Percentiles rank a stretch among this genome's conserved stretches.
phyloP scores from a whole-genome alignment of 2,113 vertebrate genomes.

The Pipa parva region DNA sequence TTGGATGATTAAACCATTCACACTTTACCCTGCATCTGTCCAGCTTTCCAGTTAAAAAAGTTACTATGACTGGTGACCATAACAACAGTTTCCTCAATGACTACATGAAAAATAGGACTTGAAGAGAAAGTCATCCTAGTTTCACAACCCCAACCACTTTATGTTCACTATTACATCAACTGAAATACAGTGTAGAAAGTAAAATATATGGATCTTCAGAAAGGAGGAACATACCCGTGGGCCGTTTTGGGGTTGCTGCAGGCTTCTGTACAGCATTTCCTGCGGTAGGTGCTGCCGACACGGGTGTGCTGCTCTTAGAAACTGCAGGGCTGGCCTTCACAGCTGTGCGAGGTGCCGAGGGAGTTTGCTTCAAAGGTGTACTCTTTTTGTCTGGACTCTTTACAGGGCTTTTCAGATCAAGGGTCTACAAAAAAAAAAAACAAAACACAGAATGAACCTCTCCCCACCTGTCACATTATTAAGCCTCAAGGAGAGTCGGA shows the following conservation, averaged over 20 bases:
- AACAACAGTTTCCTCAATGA: too few species aligned
- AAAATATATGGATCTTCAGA: neutral
- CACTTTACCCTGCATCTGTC: too few species aligned
- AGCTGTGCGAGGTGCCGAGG: constrained; percentile 44
- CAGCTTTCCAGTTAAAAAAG: too few species aligned
- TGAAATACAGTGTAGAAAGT: too few species aligned
- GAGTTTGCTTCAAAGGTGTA: constrained; percentile 57
- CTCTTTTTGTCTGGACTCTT: constrained; percentile 67
- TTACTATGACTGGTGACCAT: too few species aligned
- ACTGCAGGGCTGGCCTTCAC: constrained; percentile 48
- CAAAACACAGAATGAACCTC: neutral
- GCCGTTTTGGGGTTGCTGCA: constrained; percentile 60
- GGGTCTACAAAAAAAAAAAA: neutral
- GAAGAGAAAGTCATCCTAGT: too few species aligned
- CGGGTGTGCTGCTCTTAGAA: constrained; percentile 52
- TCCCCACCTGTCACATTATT: too few species aligned
- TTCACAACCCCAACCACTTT: too few species aligned
- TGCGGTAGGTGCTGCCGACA: constrained; percentile 44
- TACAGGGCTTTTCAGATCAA: constrained; percentile 21
- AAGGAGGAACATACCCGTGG: constrained; percentile 57
- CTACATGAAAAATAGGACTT: too few species aligned
- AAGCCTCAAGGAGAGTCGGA: too few species aligned
- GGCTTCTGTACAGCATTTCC: constrained; percentile 38
- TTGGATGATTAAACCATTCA: too few species aligned
- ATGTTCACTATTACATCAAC: too few species aligned